Base-by-base conservation (phyloP, 2,888 invertebrate species). In the Fragum fragum region DNA sequence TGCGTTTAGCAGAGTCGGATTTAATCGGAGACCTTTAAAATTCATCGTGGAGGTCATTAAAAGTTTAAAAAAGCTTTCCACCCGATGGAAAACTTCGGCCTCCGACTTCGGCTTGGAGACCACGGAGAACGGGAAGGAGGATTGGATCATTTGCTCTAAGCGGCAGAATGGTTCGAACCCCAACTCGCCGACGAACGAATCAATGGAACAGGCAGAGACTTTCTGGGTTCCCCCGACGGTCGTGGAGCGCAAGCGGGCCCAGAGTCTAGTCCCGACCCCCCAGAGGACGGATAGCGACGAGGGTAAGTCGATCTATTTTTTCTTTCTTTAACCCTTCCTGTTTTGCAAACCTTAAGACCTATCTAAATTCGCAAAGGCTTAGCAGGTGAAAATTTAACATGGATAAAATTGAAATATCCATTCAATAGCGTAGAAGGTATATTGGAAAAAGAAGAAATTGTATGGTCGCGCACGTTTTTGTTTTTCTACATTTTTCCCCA, bases 141-240 rank as follows among this genome's bases (percentile, higher is more conserved):
- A 47, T 47, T 84, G 87, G 86, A 79, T 85, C 74, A 61, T 82
- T 69, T 85, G 88, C 68, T 85, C 86, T 0, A 87, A 83, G 36
- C 86, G 87, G 73, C 88, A 86, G 61, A 90, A 91, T 89, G 92
- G 92, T 57, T 92, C 92, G n/a, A 91, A 87, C 80, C 91, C 92
- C 26, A 90, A 89, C 68, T 90, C 91, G 53, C 89, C 90, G 7
- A 72, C 85, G 47, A 78, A 77, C 29, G 90, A 88, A 61, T 88
- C 86, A 36, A 87, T 89, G 68, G 90, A 92, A 57, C 87, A 88
- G 47, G 87, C 90, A 69, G 92, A 93, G 69, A 92, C 90, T 78
- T 94, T 94, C 79, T 94, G 94, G 94, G 94, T 94, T 0, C 94
- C 94, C 2, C 92, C 93, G 26, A 90, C 87, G 14, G 91, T 93